Evolutionary conservation across 2,888 invertebrate species (phyloP).

Genomic region (Mimachlamys varia): DNA sequence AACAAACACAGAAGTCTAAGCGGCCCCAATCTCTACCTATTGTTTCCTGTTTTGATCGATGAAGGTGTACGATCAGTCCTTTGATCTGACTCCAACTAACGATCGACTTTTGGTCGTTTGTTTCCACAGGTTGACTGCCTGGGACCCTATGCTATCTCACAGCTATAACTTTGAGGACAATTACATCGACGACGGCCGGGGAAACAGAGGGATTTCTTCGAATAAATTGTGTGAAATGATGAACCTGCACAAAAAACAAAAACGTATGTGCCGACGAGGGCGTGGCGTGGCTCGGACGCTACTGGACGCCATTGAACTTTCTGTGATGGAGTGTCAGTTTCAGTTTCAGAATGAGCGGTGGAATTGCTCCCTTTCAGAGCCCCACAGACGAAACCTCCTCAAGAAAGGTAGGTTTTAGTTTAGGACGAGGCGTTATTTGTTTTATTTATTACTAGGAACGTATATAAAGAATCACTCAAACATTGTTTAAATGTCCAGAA

Average conservation of each 20-base stretch:
- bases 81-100: neutral
- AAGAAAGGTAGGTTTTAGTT: slow-evolving; percentile 88
- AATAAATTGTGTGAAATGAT: slow-evolving; percentile 71
- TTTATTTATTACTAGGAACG: neutral
- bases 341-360: slow-evolving; percentile 96
- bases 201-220: slow-evolving; percentile 53
- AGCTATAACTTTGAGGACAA: slow-evolving; percentile 45
- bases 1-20: neutral
- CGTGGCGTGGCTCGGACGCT: slow-evolving; percentile 95
- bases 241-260: slow-evolving; percentile 86
- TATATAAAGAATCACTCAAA: too few species aligned
- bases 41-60: neutral
- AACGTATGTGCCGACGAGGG: slow-evolving; percentile 93
- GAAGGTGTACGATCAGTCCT: neutral
- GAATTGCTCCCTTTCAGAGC: slow-evolving; percentile 97
- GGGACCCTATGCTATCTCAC: slow-evolving; percentile 59
- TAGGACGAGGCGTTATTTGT: neutral
- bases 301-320: slow-evolving; percentile 94
- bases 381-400: slow-evolving; percentile 96
- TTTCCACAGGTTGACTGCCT: slow-evolving; percentile 58
- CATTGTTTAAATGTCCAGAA: too few species aligned
- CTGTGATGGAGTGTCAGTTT: slow-evolving; percentile 96
- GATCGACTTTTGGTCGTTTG: neutral
- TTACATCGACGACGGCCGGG: slow-evolving; percentile 48
- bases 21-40: neutral